Evolutionary conservation across 2,113 vertebrate species (phyloP).

Genomic region (Petrocephalus microphthalmus): DNA sequence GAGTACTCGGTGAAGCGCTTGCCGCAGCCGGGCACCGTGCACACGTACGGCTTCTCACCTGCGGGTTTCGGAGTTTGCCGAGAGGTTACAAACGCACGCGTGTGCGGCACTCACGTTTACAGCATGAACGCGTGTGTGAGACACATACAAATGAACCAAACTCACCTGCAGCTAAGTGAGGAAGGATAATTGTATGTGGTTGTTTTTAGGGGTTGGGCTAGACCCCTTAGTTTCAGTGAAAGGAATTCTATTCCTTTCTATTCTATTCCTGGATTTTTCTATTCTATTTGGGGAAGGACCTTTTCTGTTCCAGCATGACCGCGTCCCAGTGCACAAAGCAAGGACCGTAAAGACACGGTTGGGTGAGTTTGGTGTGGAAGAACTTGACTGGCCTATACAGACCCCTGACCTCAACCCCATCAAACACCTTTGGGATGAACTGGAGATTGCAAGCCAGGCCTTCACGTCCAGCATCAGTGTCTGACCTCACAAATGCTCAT

Average conservation of each 20-base stretch:
- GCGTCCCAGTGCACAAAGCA: neutral
- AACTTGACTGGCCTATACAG: neutral
- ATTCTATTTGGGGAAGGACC: no score
- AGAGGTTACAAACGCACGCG: neutral
- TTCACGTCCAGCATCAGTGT: neutral
- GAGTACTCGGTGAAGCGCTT: slow-evolving; percentile 78
- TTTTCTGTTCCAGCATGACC: neutral
- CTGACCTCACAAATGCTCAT: neutral
- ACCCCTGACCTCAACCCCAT: neutral
- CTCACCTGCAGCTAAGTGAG: neutral
- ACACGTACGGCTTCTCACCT: slow-evolving; percentile 77
- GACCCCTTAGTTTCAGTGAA: neutral
- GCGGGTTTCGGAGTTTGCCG: neutral
- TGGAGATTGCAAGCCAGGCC: neutral
- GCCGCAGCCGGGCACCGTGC: slow-evolving; percentile 70
- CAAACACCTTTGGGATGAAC: neutral
- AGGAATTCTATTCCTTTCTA: neutral
- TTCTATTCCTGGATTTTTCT: no score
- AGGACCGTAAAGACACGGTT: neutral
- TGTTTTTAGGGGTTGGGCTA: neutral
- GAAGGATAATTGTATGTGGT: neutral
- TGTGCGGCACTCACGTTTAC: neutral
- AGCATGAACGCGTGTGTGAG: neutral
- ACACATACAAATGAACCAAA: neutral
- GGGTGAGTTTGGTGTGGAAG: neutral